Conservation (phyloP, 2,888 invertebrate genomes). For the Stenodema calcarata region DNA sequence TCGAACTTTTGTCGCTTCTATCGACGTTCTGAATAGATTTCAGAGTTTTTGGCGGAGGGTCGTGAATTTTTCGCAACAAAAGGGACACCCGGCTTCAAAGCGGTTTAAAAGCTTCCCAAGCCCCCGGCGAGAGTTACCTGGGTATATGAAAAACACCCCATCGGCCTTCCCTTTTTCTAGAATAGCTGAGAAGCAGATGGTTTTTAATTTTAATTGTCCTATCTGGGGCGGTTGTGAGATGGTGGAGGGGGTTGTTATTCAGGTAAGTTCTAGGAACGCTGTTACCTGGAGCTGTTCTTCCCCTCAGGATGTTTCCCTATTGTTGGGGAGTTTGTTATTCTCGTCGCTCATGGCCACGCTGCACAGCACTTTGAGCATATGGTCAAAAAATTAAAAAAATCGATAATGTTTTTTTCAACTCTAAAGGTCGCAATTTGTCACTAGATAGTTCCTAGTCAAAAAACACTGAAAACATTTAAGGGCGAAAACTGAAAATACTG, state of each 20-base stretch:
- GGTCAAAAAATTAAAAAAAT: too few relatives aligned
- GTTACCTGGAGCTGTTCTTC: neutral
- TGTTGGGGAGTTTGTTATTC: neutral
- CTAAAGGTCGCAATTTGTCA: too few relatives aligned
- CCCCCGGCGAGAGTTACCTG: neutral
- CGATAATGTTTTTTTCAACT: too few relatives aligned
- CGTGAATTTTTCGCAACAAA: conserved; percentile 23
- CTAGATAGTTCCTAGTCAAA: too few relatives aligned
- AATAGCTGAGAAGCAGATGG: neutral
- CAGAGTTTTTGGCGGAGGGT: conserved; percentile 2
- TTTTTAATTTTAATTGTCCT: conserved; percentile 17
- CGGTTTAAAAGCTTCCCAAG: neutral
- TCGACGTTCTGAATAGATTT: neutral
- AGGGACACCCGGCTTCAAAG: neutral
- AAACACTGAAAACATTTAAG: too few relatives aligned
- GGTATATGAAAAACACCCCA: neutral
- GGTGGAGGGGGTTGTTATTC: neutral
- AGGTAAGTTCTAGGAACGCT: neutral
- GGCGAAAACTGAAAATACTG: too few relatives aligned
- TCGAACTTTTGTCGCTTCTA: neutral
- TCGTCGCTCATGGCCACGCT: neutral
- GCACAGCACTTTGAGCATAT: too few relatives aligned
- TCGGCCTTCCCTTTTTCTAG: neutral
- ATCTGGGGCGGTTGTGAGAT: neutral
- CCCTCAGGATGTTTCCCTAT: neutral